phyloP scores from a whole-genome alignment of 2,888 invertebrate species.

The Molorchus minor region DNA sequence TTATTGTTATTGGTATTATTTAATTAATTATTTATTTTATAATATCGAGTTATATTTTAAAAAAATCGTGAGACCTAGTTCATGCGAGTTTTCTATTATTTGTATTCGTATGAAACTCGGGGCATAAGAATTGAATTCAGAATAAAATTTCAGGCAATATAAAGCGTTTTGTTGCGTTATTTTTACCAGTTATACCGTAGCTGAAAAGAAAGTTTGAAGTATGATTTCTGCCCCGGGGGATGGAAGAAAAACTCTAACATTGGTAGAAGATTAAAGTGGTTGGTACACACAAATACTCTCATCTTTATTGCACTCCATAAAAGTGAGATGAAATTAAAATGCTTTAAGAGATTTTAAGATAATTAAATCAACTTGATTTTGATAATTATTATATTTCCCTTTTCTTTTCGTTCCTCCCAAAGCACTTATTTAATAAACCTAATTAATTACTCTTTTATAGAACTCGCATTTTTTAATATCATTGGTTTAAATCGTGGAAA shows the following conservation, averaged over 20 bases:
- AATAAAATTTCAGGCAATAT: conserved; percentile 2
- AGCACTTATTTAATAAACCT: conserved; percentile 13
- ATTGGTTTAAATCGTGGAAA: not conserved
- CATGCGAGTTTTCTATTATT: too few relatives aligned
- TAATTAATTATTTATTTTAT: too few relatives aligned
- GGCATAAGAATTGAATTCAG: too few relatives aligned
- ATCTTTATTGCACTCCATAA: conserved; percentile 34
- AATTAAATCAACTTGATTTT: conserved; percentile 39
- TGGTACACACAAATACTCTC: conserved; percentile 41
- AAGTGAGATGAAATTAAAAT: conserved; percentile 24
- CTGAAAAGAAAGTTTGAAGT: conserved; percentile 41
- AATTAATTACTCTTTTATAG: conserved; percentile 18
- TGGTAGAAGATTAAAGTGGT: conserved; percentile 40
- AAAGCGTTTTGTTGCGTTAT: conserved; percentile 32
- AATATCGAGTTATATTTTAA: too few relatives aligned
- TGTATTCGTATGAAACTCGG: too few relatives aligned
- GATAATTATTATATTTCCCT: conserved; percentile 38
- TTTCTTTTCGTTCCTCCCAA: conserved; percentile 20
- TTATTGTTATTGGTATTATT: too few relatives aligned
- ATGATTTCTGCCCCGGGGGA: conserved; percentile 35
- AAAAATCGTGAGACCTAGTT: too few relatives aligned
- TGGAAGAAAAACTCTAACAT: conserved; percentile 32
- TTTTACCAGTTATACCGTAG: conserved; percentile 35
- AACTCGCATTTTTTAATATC: conserved; percentile 4
- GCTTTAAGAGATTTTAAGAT: conserved; percentile 33